These are phyloP conservation scores for Dermatemys mawii DNA, from an alignment of 2,113 vertebrate genomes.

Conservation along the genomic window DNA sequence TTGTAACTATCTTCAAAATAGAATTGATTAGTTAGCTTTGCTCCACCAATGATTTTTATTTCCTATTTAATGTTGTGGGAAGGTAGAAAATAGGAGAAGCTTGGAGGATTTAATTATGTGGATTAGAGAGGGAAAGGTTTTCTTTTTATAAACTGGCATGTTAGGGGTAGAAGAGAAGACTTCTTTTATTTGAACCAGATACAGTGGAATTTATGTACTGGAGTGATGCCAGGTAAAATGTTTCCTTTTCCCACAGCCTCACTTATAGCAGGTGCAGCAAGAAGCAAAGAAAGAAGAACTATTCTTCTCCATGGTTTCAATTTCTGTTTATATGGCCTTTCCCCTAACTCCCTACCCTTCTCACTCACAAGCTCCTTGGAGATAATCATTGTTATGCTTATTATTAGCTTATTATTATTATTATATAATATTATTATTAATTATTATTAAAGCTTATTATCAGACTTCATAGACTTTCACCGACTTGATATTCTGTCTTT, in stretches of 20 bases:
- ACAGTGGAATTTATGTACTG: background rate
- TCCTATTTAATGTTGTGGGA: background rate
- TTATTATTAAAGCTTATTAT: background rate
- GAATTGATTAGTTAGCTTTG: conserved; percentile 9
- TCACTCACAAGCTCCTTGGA: background rate
- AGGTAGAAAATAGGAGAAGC: background rate
- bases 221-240: background rate
- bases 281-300: background rate
- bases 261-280: background rate
- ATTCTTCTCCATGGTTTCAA: background rate
- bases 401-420: no score
- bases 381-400: background rate
- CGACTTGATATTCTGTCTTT: background rate
- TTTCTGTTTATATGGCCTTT: background rate
- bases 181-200: background rate
- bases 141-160: background rate
- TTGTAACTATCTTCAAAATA: background rate
- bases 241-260: background rate
- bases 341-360: background rate
- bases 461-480: background rate
- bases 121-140: background rate
- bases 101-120: background rate
- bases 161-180: background rate
- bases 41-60: background rate
- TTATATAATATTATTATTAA: no score